Evolutionary conservation across 2,888 invertebrate genomes (phyloP).

Genomic region (Melikaiella ostensackeni): DNA sequence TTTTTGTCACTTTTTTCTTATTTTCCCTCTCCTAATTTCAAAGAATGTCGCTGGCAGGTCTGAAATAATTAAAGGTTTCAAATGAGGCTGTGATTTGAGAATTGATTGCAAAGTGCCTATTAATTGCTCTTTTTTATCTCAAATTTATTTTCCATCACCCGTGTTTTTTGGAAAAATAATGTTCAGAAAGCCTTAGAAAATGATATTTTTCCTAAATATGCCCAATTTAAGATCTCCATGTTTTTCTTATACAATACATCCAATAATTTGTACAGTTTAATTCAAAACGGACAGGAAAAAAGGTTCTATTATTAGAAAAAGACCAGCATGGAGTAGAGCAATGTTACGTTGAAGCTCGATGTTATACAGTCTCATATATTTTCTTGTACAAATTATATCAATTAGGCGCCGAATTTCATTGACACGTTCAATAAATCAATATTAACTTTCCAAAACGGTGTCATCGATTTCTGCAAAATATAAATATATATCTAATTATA

Average conservation of each 20-base stretch:
- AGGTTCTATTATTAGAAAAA: neutral
- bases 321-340: neutral
- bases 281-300: constrained; percentile 23
- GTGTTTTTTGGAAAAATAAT: neutral
- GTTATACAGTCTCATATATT: constrained; percentile 20
- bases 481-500: neutral
- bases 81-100: constrained; percentile 28
- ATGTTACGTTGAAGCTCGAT: constrained; percentile 9
- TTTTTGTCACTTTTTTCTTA: too few species aligned
- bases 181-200: neutral
- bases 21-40: too few species aligned
- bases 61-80: neutral
- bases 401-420: constrained; percentile 16
- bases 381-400: constrained; percentile 24
- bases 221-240: constrained; percentile 10
- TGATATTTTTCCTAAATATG: neutral
- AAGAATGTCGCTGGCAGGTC: too few species aligned
- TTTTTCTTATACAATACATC: neutral
- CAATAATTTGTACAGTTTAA: neutral
- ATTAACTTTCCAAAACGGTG: neutral
- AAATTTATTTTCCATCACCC: neutral
- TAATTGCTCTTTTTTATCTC: neutral
- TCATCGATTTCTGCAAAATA: neutral
- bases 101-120: neutral
- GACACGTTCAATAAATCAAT: neutral